Percentiles rank a stretch among this genome's conserved stretches.
phyloP scores from a whole-genome alignment of 1,140 invertebrate species.

The Heliconius hewitsoni region DNA sequence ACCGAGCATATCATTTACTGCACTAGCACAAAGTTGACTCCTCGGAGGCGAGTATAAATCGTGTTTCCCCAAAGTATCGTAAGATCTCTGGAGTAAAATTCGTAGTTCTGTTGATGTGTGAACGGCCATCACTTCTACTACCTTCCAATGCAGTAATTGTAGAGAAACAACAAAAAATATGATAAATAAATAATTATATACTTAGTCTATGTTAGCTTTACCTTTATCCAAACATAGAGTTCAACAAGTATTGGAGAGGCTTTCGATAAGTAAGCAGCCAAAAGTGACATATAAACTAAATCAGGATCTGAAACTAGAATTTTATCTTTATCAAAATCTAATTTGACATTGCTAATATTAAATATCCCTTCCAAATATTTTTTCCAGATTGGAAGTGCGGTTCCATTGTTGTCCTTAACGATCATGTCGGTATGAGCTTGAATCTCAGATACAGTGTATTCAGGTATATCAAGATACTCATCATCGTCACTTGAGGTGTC shows the following conservation, averaged over 20 bases:
- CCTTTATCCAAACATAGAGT: slow-evolving; percentile 86
- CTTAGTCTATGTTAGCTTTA: slow-evolving; percentile 42
- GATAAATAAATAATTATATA: neutral
- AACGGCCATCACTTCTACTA: slow-evolving; percentile 84
- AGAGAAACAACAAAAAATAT: too few relatives aligned
- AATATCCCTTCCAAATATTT: slow-evolving; percentile 84
- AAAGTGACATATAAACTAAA: slow-evolving; percentile 83
- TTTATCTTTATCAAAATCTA: slow-evolving; percentile 80
- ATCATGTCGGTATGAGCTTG: slow-evolving; percentile 83
- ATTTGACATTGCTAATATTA: slow-evolving; percentile 78
- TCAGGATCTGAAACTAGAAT: slow-evolving; percentile 83
- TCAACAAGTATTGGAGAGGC: slow-evolving; percentile 82
- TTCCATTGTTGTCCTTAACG: slow-evolving; percentile 78
- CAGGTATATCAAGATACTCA: slow-evolving; percentile 80
- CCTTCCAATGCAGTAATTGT: slow-evolving; percentile 44
- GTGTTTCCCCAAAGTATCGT: slow-evolving; percentile 66
- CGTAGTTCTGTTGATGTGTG: slow-evolving; percentile 84
- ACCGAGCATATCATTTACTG: slow-evolving; percentile 86
- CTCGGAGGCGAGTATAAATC: slow-evolving; percentile 72
- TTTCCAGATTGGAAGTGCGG: slow-evolving; percentile 82
- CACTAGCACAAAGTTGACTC: slow-evolving; percentile 84
- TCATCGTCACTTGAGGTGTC: slow-evolving; percentile 74
- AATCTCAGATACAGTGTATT: slow-evolving; percentile 83
- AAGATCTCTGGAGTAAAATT: slow-evolving; percentile 68
- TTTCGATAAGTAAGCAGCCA: slow-evolving; percentile 82